These are phyloP conservation scores for Anastatus disparis DNA, from an alignment of 1,140 invertebrate species.

Conservation along the genomic window DNA sequence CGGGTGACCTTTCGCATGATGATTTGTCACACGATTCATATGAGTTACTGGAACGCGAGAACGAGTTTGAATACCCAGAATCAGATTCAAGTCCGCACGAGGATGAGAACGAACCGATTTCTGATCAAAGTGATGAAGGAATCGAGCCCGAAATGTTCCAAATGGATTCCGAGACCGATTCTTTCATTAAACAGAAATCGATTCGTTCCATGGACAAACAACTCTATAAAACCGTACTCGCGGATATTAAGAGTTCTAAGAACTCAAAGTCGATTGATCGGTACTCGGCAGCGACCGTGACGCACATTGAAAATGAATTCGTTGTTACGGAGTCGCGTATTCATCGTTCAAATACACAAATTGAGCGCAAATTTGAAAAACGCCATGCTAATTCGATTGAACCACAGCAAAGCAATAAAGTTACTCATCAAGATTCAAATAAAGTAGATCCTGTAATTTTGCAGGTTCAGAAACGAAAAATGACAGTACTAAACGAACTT, in stretches of 20 bases:
- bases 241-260: conserved; percentile 53
- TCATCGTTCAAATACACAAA: conserved; percentile 59
- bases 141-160: conserved; percentile 66
- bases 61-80: conserved; percentile 64
- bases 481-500: conserved; percentile 61
- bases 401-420: conserved; percentile 30
- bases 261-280: conserved; percentile 55
- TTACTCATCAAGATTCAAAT: conserved; percentile 51
- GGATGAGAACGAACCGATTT: conserved; percentile 52
- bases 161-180: conserved; percentile 65
- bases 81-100: conserved; percentile 61
- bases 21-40: conserved; percentile 90
- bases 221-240: conserved; percentile 55
- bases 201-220: conserved; percentile 56
- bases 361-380: conserved; percentile 60
- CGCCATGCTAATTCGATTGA: conserved; percentile 54
- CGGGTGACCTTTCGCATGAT: conserved; percentile 79
- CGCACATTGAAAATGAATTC: conserved; percentile 49
- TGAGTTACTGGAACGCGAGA: conserved; percentile 80
- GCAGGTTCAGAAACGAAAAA: conserved; percentile 64
- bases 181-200: conserved; percentile 62
- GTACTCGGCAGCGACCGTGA: conserved; percentile 45
- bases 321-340: conserved; percentile 59
- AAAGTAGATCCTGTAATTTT: conserved; percentile 60
- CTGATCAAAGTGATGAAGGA: conserved; percentile 63